These are phyloP conservation scores for Rhopalosiphum padi DNA, from an alignment of 1,140 invertebrate species.

Conservation along the genomic window DNA sequence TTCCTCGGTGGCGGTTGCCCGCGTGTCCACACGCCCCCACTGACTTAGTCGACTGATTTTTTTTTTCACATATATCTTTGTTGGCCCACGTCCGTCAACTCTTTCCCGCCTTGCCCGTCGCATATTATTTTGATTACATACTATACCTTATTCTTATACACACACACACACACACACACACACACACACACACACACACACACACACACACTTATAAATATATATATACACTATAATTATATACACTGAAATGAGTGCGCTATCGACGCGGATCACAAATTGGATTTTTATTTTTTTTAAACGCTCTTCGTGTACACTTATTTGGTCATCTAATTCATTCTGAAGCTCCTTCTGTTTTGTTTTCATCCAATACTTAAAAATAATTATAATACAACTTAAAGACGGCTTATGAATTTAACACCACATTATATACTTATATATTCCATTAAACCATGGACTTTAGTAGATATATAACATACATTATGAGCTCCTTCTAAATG, in stretches of 20 bases:
- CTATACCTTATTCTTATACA: not conserved
- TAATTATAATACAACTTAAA: not conserved
- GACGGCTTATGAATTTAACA: not conserved
- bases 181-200: no score
- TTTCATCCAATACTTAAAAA: not conserved
- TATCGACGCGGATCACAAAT: slow-evolving; percentile 13
- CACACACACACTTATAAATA: not conserved
- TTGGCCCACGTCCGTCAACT: slow-evolving; percentile 9
- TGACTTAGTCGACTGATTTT: not conserved
- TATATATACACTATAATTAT: not conserved
- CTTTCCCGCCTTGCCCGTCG: not conserved
- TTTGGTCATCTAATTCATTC: not conserved
- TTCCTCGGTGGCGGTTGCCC: slow-evolving; percentile 24
- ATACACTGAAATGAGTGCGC: not conserved
- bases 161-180: no score
- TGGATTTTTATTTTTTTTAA: slow-evolving; percentile 13
- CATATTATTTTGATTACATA: slow-evolving; percentile 9
- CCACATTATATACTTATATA: not conserved
- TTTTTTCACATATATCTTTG: not conserved
- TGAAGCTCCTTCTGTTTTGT: slow-evolving; percentile 6
- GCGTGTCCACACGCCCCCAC: slow-evolving; percentile 8
- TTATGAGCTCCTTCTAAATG: not conserved
- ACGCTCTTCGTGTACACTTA: not conserved
- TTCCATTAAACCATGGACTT: not conserved
- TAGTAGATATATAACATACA: not conserved